phyloP scores from a whole-genome alignment of 64 coral and sea anemone genomes.

The Trachythela sp. region DNA sequence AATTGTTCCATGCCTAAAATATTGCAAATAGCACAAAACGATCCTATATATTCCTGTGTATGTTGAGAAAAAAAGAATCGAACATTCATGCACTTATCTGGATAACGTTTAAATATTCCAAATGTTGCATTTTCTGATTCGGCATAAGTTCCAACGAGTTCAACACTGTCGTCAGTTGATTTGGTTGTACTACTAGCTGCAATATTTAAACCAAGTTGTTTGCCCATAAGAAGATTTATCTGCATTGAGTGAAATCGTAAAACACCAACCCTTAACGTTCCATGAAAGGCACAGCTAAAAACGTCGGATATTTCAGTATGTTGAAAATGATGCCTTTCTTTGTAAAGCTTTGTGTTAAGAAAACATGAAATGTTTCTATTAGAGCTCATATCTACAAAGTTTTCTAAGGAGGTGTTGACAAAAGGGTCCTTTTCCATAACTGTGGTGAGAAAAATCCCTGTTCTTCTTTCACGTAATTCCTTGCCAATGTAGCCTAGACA shows the following conservation, averaged over 20 bases:
- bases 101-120: neutral
- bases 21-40: neutral
- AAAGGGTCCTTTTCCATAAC: neutral
- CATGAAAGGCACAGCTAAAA: neutral
- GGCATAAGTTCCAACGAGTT: neutral
- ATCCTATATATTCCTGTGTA: neutral
- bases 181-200: neutral
- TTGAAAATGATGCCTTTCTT: neutral
- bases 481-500: neutral
- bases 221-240: neutral
- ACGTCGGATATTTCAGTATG: neutral
- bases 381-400: neutral
- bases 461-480: neutral
- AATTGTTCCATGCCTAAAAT: neutral
- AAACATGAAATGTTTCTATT: neutral
- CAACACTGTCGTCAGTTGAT: neutral
- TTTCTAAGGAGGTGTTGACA: neutral
- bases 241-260: neutral
- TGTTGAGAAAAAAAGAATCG: neutral
- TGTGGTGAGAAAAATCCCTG: neutral
- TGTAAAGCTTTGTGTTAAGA: neutral
- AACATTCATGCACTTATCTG: neutral
- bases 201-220: neutral
- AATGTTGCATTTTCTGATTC: neutral
- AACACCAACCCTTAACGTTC: neutral